A percentile compares a stretch with the other conserved stretches of the same genome.
Evolutionary conservation across 2,113 vertebrate species (phyloP).

Genomic region (Saccopteryx leptura): DNA sequence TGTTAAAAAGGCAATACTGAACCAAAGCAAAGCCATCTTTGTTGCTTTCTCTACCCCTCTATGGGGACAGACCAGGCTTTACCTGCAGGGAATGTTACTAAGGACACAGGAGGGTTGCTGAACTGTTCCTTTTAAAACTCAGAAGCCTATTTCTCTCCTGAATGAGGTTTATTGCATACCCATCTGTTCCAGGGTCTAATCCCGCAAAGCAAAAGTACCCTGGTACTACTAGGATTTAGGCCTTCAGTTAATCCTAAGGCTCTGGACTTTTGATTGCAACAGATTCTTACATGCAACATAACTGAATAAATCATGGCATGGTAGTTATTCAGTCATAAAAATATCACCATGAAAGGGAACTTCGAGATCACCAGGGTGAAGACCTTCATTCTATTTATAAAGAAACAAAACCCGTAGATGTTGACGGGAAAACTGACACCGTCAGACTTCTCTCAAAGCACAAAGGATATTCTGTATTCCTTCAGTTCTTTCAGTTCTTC

Average conservation of each 20-base stretch:
- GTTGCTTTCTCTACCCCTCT: not conserved
- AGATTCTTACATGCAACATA: not conserved
- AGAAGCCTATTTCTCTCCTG: slow-evolving; percentile 35
- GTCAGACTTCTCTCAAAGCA: not conserved
- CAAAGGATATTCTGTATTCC: slow-evolving; percentile 99
- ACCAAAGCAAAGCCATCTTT: slow-evolving; percentile 15
- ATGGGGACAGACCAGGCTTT: not conserved
- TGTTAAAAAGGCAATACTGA: slow-evolving; percentile 29
- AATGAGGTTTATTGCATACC: not conserved
- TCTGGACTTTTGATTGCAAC: not conserved
- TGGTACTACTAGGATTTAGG: slow-evolving; percentile 29
- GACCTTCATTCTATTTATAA: not conserved
- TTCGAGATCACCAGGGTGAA: not conserved
- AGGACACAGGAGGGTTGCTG: not conserved
- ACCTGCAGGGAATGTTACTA: not conserved
- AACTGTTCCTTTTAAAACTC: slow-evolving; percentile 47
- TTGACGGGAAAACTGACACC: not conserved
- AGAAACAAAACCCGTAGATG: not conserved
- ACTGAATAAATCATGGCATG: not conserved
- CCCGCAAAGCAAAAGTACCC: not conserved
- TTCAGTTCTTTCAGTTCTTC: slow-evolving; percentile 96
- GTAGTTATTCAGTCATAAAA: not conserved
- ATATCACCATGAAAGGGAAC: not conserved
- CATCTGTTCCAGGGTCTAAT: slow-evolving; percentile 57
- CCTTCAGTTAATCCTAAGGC: slow-evolving; percentile 52